Evolutionary conservation across 2,113 vertebrate genomes (phyloP).

Genomic region (Sterrhoptilus dennistouni): DNA sequence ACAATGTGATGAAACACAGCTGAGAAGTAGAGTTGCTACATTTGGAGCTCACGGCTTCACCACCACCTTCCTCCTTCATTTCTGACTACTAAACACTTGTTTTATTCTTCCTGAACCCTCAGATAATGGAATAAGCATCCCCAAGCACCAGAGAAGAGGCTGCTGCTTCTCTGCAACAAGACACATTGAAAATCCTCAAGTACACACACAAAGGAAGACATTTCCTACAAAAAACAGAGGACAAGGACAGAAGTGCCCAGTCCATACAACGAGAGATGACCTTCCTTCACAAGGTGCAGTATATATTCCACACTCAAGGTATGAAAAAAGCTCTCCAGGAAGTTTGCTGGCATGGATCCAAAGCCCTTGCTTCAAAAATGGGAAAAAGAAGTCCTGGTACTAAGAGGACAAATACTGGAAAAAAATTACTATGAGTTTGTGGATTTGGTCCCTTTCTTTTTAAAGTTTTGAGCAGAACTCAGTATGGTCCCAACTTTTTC

Average conservation of each 20-base stretch:
- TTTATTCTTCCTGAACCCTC: not conserved
- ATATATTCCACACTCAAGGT: not conserved
- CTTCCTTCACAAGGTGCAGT: not conserved
- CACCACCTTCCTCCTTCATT: not conserved
- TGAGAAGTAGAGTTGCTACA: not conserved
- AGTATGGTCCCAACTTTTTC: not conserved
- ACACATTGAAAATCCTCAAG: not conserved
- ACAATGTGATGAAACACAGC: not conserved
- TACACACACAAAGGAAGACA: not conserved
- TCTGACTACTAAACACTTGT: not conserved
- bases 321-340: not conserved
- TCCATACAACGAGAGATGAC: not conserved
- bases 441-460: conserved; percentile 15
- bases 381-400: not conserved
- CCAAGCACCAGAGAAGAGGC: not conserved
- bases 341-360: not conserved
- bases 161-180: not conserved
- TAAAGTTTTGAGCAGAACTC: not conserved
- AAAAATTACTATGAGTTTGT: not conserved
- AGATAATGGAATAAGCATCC: not conserved
- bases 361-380: not conserved
- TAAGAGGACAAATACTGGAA: not conserved
- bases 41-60: not conserved
- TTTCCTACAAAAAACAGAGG: not conserved
- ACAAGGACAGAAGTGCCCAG: not conserved